Evolutionary conservation across 2,888 invertebrate species (phyloP).

Genomic region (Cheilosia vulpina): DNA sequence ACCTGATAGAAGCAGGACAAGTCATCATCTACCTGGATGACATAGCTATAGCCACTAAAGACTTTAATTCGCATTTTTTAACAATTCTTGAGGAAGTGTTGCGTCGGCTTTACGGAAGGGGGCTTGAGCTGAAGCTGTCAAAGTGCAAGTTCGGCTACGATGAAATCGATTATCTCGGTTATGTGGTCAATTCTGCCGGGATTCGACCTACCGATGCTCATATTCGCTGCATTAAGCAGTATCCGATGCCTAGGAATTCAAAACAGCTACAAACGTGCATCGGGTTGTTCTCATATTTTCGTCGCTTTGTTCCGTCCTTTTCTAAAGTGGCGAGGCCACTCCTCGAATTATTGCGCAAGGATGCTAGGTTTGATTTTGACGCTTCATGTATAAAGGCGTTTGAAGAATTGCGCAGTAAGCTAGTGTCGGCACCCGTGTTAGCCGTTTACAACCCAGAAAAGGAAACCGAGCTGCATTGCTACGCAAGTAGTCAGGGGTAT

Average conservation of each 20-base stretch:
- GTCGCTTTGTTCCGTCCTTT: constrained; percentile 49
- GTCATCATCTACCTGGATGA: too few species aligned
- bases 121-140: too few species aligned
- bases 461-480: constrained; percentile 78
- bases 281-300: constrained; percentile 52
- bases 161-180: too few species aligned
- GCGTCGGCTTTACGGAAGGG: too few species aligned
- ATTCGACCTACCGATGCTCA: too few species aligned
- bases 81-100: too few species aligned
- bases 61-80: too few species aligned
- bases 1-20: too few species aligned
- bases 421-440: constrained; percentile 76
- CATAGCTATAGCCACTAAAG: too few species aligned
- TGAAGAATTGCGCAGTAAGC: constrained; percentile 5
- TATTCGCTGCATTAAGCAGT: background rate
- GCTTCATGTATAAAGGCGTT: constrained; percentile 35
- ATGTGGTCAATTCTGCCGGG: too few species aligned
- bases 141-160: too few species aligned
- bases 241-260: background rate
- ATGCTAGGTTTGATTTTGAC: constrained; percentile 35
- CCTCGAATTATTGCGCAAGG: constrained; percentile 32
- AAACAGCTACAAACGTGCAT: constrained; percentile 38
- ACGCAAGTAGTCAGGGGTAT: constrained; percentile 72
- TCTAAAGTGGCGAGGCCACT: constrained; percentile 49
- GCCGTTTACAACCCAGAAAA: constrained; percentile 76